A percentile compares a stretch with the other conserved stretches of the same genome.
These are phyloP conservation scores for Aphodius sticticus DNA, from an alignment of 2,888 invertebrate genomes.

Conservation along the genomic window DNA sequence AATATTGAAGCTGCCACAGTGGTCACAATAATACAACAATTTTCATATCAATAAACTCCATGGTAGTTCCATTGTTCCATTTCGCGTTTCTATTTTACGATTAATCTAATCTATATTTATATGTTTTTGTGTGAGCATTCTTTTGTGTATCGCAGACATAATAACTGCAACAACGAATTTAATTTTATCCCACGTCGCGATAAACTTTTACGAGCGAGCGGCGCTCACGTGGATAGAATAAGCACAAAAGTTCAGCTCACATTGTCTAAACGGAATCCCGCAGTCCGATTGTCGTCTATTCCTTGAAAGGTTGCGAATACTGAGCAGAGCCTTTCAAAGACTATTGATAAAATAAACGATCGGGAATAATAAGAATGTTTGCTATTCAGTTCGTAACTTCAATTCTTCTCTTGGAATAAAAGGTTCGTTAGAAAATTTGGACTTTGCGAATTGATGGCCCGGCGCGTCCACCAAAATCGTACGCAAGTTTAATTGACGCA, in stretches of 20 bases:
- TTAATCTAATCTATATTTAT: neutral
- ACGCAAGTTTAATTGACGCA: neutral
- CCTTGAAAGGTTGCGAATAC: neutral
- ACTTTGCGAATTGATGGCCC: neutral
- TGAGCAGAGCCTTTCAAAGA: neutral
- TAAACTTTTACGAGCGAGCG: neutral
- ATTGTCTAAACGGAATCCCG: neutral
- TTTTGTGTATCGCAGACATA: neutral
- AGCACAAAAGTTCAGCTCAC: neutral
- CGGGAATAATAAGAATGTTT: neutral
- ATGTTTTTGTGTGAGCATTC: neutral
- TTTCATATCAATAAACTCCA: too few relatives aligned
- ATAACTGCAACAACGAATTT: slow-evolving; percentile 4
- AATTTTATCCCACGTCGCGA: neutral
- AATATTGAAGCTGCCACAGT: too few relatives aligned
- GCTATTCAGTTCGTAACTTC: neutral
- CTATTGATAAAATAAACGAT: neutral
- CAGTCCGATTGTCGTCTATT: neutral
- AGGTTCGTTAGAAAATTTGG: neutral
- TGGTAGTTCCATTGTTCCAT: too few relatives aligned
- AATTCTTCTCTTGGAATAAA: neutral
- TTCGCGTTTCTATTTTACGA: neutral
- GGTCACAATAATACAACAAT: too few relatives aligned
- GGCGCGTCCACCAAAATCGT: neutral
- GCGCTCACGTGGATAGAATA: neutral